phyloP scores from a whole-genome alignment of 35 echinoderm and acorn worm genomes.

The Heliocidaris erythrogramma region DNA sequence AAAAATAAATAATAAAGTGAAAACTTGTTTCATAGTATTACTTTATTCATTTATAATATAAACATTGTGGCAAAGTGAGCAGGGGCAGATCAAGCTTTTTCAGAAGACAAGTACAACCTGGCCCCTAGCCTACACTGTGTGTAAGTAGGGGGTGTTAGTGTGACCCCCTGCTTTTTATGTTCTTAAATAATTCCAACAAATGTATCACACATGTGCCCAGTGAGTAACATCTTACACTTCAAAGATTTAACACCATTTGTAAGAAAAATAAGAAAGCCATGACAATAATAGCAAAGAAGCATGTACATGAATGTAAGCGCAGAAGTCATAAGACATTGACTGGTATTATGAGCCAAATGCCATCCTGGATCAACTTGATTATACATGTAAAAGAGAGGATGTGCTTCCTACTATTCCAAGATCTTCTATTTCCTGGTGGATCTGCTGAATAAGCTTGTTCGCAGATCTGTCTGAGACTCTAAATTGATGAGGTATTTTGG shows the following conservation, averaged over 20 bases:
- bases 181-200: no score
- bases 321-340: background rate
- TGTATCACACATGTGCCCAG: no score
- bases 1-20: background rate
- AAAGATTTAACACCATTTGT: background rate
- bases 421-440: constrained; percentile 9
- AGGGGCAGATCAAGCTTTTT: no score
- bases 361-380: background rate
- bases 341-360: background rate
- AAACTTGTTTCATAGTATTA: no score
- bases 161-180: no score
- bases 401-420: background rate
- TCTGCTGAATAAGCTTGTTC: constrained; percentile 1
- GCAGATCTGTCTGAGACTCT: background rate
- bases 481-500: background rate
- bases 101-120: no score
- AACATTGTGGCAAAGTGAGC: no score
- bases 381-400: background rate
- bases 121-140: no score
- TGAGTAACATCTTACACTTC: no score
- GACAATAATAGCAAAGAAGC: background rate
- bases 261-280: background rate
- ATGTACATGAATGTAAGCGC: background rate
- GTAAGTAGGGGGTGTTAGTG: no score
- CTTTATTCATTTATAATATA: no score